Evolutionary conservation across 2,113 vertebrate species (phyloP).

Genomic region (Tupaia tana): DNA sequence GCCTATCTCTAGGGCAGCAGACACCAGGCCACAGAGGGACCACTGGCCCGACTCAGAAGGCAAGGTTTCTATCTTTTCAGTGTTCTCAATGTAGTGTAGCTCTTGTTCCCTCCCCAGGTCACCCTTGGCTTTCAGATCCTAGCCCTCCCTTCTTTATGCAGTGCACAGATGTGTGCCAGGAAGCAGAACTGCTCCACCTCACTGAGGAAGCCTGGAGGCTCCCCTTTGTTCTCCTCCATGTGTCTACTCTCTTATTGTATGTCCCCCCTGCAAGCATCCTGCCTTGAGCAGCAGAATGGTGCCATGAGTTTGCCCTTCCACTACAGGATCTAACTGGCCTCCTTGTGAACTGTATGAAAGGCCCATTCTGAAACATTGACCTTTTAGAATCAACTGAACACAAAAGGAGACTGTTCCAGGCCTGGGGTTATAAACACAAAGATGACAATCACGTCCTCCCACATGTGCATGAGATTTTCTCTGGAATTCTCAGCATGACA

Average conservation of each 20-base stretch:
- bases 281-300: not conserved
- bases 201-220: not conserved
- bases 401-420: constrained; percentile 40
- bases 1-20: not conserved
- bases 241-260: not conserved
- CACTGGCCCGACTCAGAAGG: not conserved
- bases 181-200: not conserved
- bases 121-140: not conserved
- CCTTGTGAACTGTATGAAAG: constrained; percentile 9
- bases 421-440: not conserved
- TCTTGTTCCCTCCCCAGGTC: not conserved
- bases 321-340: not conserved
- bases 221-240: not conserved
- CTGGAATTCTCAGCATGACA: no score
- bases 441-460: not conserved
- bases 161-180: not conserved
- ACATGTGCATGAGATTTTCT: not conserved
- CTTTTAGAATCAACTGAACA: not conserved
- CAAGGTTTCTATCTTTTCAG: not conserved
- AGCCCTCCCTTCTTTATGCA: not conserved
- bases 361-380: not conserved
- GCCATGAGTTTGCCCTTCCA: not conserved
- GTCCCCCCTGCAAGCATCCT: not conserved
- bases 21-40: not conserved
- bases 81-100: not conserved